These are phyloP conservation scores for Lagenorhynchus albirostris DNA, from an alignment of 2,113 vertebrate genomes.

Conservation along the genomic window DNA sequence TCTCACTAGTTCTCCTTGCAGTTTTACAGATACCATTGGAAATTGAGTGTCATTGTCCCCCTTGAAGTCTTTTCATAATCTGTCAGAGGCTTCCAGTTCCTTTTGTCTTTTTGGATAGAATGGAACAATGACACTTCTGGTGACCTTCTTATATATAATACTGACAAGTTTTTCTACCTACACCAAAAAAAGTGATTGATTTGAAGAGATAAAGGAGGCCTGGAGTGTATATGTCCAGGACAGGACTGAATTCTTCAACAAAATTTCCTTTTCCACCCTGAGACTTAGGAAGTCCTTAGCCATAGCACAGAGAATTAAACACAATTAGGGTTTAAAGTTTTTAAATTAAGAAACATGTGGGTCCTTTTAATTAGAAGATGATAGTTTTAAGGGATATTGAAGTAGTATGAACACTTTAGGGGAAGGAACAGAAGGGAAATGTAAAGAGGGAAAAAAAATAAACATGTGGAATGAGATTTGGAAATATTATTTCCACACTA, in stretches of 20 bases:
- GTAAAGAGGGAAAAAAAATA: not conserved
- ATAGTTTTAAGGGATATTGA: not conserved
- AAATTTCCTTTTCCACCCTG: not conserved
- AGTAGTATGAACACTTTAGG: not conserved
- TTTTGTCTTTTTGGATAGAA: not conserved
- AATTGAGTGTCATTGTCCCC: accelerated
- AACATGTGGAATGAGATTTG: not conserved
- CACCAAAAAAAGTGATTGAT: not conserved
- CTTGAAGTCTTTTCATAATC: not conserved
- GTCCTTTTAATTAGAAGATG: not conserved
- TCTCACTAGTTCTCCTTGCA: not conserved
- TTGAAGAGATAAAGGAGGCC: not conserved
- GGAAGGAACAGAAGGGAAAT: not conserved
- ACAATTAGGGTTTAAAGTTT: not conserved
- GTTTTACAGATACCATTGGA: not conserved
- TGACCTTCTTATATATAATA: not conserved
- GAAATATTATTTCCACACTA: not conserved
- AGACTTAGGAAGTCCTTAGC: not conserved
- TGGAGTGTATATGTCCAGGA: not conserved
- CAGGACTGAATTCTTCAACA: not conserved
- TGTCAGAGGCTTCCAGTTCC: not conserved
- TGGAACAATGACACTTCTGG: not conserved
- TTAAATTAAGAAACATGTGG: not conserved
- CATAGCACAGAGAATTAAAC: not conserved
- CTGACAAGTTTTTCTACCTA: not conserved